Percentiles rank a stretch among this genome's conserved stretches.
Conservation (phyloP, 2,797 vertebrate species). For the Heliangelus exortis region DNA sequence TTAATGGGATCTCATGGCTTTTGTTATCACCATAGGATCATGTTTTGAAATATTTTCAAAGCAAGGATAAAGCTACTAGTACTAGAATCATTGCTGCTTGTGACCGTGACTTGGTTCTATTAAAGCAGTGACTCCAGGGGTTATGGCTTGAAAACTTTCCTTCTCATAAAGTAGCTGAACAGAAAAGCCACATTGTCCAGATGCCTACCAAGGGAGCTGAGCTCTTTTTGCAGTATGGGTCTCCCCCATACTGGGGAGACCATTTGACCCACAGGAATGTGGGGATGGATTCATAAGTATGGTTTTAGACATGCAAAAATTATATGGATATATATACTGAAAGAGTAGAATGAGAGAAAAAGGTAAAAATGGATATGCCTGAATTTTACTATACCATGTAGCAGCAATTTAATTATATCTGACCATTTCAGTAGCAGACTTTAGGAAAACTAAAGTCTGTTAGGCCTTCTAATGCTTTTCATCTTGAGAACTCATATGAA, state of each 20-base stretch:
- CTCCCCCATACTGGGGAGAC: background rate
- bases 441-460: background rate
- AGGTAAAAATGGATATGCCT: background rate
- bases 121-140: background rate
- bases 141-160: background rate
- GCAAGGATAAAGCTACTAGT: background rate
- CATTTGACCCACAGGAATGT: background rate
- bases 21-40: background rate
- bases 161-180: background rate
- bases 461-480: background rate
- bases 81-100: background rate
- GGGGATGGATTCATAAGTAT: background rate
- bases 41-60: background rate
- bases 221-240: background rate
- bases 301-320: background rate
- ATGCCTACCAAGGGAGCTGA: background rate
- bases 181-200: background rate
- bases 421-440: background rate
- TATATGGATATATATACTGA: accelerated
- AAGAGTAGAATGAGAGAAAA: background rate
- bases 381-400: background rate
- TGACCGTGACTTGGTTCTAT: background rate
- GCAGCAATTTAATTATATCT: background rate
- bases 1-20: background rate
- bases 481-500: background rate